Evolutionary conservation across 1,140 invertebrate species (phyloP).

Genomic region (Heliconius eleuchia): DNA sequence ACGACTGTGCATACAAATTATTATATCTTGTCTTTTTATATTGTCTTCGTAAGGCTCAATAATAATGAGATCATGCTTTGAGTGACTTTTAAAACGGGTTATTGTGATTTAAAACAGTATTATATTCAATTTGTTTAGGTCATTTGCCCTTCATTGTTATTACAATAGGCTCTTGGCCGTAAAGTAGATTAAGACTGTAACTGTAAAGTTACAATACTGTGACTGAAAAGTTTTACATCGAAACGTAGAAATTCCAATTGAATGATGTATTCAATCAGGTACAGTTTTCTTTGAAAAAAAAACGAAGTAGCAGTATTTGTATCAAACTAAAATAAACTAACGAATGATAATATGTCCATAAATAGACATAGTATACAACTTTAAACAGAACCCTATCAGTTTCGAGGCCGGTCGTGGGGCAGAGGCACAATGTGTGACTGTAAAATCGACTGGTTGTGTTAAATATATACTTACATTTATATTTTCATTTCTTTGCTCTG

Average conservation of each 20-base stretch:
- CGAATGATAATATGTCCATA: no score
- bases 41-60: background rate
- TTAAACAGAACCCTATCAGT: no score
- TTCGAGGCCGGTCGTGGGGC: no score
- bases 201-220: no score
- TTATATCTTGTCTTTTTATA: conserved; percentile 1
- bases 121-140: conserved; percentile 33
- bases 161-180: conserved; percentile 24
- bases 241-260: background rate
- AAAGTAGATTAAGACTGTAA: conserved; percentile 27
- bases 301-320: background rate
- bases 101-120: conserved; percentile 38
- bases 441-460: no score
- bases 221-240: background rate
- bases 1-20: background rate
- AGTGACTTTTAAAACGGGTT: conserved; percentile 40
- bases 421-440: no score
- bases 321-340: background rate
- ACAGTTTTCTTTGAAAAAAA: background rate
- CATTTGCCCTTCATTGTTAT: conserved; percentile 35
- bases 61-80: conserved; percentile 24
- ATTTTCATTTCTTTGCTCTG: no score
- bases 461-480: no score
- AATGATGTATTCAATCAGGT: conserved; percentile 20
- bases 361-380: no score